These are phyloP conservation scores for Papilio protenor DNA, from an alignment of 2,888 invertebrate species.

Conservation along the genomic window DNA sequence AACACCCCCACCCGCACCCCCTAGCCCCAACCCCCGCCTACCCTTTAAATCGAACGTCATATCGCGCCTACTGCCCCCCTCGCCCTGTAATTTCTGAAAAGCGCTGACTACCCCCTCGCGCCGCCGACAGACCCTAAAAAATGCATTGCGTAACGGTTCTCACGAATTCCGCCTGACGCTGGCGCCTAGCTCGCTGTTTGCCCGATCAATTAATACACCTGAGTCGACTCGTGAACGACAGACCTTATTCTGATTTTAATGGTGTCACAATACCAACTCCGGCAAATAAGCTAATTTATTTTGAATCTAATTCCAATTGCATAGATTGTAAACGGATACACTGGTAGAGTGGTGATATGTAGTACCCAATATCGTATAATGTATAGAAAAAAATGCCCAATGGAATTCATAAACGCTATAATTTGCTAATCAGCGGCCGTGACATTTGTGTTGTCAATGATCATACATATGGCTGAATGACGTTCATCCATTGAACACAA, in stretches of 20 bases:
- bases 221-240: conserved; percentile 46
- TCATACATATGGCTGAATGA: conserved; percentile 43
- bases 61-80: conserved; percentile 75
- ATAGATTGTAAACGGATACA: background rate
- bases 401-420: conserved; percentile 48
- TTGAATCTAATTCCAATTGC: background rate
- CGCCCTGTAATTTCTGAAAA: conserved; percentile 79
- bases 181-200: conserved; percentile 62
- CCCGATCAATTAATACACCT: conserved; percentile 81
- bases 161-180: conserved; percentile 62
- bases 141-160: conserved; percentile 84
- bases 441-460: conserved; percentile 55
- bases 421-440: conserved; percentile 55
- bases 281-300: background rate
- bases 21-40: conserved; percentile 58
- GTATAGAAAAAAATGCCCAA: conserved; percentile 43
- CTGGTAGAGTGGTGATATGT: background rate
- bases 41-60: conserved; percentile 84
- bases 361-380: conserved; percentile 11
- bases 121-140: conserved; percentile 80
- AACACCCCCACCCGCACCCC: conserved; percentile 53
- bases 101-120: conserved; percentile 79
- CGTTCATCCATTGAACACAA: conserved; percentile 45
- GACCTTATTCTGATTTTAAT: background rate
- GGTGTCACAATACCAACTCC: background rate